phyloP scores from a whole-genome alignment of 1,140 invertebrate genomes.

The Harpegnathos saltator region DNA sequence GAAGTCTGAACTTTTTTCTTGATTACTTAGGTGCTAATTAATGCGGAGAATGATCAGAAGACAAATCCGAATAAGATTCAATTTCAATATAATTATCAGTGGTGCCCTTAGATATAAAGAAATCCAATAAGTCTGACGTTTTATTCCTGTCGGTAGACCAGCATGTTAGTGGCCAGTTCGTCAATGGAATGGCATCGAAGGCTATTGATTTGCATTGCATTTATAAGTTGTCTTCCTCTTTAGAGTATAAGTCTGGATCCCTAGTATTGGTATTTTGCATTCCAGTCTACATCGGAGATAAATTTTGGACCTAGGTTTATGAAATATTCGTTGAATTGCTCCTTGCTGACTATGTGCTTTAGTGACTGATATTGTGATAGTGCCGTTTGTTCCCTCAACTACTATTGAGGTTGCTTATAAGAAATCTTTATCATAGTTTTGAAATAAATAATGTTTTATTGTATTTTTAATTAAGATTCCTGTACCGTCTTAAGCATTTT shows the following conservation, averaged over 20 bases:
- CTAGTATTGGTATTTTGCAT: background rate
- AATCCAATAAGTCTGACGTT: too few species aligned
- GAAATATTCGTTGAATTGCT: background rate
- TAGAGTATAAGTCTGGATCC: background rate
- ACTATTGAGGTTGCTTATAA: background rate
- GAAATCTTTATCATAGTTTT: background rate
- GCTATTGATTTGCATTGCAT: too few species aligned
- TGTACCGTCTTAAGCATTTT: slow-evolving; percentile 61
- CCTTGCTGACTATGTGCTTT: background rate
- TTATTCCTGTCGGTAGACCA: too few species aligned
- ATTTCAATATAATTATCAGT: too few species aligned
- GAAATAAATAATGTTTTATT: slow-evolving; percentile 38
- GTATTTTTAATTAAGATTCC: slow-evolving; percentile 50
- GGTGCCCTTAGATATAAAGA: too few species aligned
- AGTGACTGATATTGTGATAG: background rate
- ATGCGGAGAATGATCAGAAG: too few species aligned
- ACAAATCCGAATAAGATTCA: too few species aligned
- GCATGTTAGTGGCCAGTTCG: too few species aligned
- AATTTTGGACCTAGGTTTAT: background rate
- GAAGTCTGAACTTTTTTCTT: too few species aligned
- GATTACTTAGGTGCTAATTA: too few species aligned
- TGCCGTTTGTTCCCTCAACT: background rate
- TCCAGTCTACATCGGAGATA: background rate
- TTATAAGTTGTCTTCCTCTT: background rate
- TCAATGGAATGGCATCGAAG: too few species aligned